Conservation (phyloP, 2,888 invertebrate species). For the Xestia c-nigrum region DNA sequence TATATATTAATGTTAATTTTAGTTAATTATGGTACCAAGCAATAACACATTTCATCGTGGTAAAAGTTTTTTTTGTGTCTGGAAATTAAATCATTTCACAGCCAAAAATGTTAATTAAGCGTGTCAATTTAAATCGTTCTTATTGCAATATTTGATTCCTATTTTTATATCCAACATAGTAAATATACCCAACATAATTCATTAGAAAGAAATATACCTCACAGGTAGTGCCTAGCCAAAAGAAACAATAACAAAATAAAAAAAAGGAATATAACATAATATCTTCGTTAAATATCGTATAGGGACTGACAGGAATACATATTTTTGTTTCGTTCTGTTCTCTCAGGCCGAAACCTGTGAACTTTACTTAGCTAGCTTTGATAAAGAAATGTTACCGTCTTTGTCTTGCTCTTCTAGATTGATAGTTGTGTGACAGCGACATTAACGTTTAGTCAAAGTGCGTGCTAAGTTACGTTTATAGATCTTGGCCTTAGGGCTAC, state of each 20-base stretch:
- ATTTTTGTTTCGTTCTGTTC: not conserved
- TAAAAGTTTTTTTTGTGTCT: slow-evolving; percentile 38
- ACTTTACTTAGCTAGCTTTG: not conserved
- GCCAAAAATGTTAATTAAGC: slow-evolving; percentile 61
- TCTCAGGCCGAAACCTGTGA: not conserved
- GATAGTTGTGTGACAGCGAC: not conserved
- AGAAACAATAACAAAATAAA: slow-evolving; percentile 14
- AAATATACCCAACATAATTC: slow-evolving; percentile 1
- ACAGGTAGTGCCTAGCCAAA: slow-evolving; percentile 18
- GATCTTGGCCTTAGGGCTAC: not conserved
- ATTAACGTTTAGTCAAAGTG: not conserved
- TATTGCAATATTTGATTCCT: not conserved
- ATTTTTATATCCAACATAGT: not conserved
- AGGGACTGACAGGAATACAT: slow-evolving; percentile 17
- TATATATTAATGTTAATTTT: not conserved
- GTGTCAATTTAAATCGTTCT: slow-evolving; percentile 10
- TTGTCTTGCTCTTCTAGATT: not conserved
- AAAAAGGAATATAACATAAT: slow-evolving; percentile 34
- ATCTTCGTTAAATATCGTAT: slow-evolving; percentile 35
- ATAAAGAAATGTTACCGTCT: not conserved
- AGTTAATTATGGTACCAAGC: slow-evolving; percentile 24
- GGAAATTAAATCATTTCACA: slow-evolving; percentile 73
- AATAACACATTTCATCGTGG: not conserved
- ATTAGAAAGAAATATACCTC: slow-evolving; percentile 23
- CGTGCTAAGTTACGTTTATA: not conserved